These are phyloP conservation scores for Sander vitreus DNA, from an alignment of 2,113 vertebrate species.

Conservation along the genomic window DNA sequence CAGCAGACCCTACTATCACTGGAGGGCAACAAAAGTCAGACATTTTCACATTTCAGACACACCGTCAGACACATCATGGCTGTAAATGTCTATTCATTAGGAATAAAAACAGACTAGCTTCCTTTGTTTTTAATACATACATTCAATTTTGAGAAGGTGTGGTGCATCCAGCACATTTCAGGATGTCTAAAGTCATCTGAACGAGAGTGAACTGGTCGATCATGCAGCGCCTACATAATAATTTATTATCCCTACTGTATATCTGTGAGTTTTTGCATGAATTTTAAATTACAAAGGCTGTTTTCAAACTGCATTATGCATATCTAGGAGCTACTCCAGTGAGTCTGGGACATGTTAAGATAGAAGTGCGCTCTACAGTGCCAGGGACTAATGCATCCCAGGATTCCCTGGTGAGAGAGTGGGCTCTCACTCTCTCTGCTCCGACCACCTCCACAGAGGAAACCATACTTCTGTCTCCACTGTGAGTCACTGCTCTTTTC, in stretches of 20 bases:
- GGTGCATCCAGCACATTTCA: background rate
- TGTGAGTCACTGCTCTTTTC: constrained; percentile 72
- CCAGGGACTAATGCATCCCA: constrained; percentile 57
- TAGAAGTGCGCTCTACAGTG: constrained; percentile 62
- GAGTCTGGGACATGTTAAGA: constrained; percentile 64
- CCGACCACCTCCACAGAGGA: constrained; percentile 60
- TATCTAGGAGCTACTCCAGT: constrained; percentile 60
- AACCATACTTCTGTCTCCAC: constrained; percentile 82
- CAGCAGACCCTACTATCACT: background rate
- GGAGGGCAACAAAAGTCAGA: background rate
- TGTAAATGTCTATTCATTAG: background rate
- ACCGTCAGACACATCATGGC: background rate
- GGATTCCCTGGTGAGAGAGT: constrained; percentile 56
- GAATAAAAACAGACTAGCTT: background rate
- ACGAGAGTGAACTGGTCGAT: background rate
- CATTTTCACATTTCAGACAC: background rate
- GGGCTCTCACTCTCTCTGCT: constrained; percentile 61
- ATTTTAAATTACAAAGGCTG: constrained; percentile 36
- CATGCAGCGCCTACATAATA: background rate
- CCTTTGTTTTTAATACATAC: background rate
- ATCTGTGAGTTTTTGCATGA: constrained; percentile 6
- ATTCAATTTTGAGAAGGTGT: background rate
- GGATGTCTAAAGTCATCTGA: background rate
- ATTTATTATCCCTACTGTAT: constrained; percentile 29
- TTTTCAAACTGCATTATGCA: constrained; percentile 38